A percentile compares a stretch with the other conserved stretches of the same genome.
These are phyloP conservation scores for Halocynthia roretzi DNA, from an alignment of 23 tunicate species.

Conservation along the genomic window DNA sequence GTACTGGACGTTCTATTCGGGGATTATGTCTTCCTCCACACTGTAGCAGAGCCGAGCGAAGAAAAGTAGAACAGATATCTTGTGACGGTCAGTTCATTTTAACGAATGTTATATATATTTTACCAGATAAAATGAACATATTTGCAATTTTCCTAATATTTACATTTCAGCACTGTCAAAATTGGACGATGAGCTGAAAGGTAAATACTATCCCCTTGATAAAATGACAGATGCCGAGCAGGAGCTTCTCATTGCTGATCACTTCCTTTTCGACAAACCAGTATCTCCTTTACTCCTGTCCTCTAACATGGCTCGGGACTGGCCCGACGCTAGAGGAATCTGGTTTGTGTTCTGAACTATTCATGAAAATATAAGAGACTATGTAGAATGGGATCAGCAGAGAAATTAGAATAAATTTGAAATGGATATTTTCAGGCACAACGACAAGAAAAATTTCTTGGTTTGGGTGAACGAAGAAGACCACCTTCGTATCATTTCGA, in stretches of 20 bases:
- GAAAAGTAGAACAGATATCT: conserved; percentile 77
- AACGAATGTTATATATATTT: not conserved
- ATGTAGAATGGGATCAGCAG: too few species aligned
- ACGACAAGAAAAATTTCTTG: conserved; percentile 62
- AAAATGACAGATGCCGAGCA: conserved; percentile 86
- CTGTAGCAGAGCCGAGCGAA: conserved; percentile 84
- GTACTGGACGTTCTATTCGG: conserved; percentile 96
- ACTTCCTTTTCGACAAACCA: conserved; percentile 79
- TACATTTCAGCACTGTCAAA: conserved; percentile 42
- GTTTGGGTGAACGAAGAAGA: conserved; percentile 66
- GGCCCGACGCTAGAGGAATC: conserved; percentile 99
- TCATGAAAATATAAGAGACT: not conserved
- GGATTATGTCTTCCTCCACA: conserved; percentile 90
- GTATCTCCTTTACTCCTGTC: conserved; percentile 90
- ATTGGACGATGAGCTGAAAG: conserved; percentile 86
- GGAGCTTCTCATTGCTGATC: conserved; percentile 74
- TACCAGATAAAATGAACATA: not conserved
- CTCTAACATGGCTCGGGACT: conserved; percentile 95
- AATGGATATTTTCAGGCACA: conserved; percentile 16
- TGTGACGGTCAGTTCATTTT: conserved; percentile 36
- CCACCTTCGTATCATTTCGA: conserved; percentile 54
- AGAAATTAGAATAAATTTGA: too few species aligned
- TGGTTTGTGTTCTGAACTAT: conserved; percentile 37
- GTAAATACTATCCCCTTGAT: conserved; percentile 78
- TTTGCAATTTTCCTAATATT: not conserved